phyloP scores from a whole-genome alignment of 2,113 vertebrate genomes.

The Charina bottae region DNA sequence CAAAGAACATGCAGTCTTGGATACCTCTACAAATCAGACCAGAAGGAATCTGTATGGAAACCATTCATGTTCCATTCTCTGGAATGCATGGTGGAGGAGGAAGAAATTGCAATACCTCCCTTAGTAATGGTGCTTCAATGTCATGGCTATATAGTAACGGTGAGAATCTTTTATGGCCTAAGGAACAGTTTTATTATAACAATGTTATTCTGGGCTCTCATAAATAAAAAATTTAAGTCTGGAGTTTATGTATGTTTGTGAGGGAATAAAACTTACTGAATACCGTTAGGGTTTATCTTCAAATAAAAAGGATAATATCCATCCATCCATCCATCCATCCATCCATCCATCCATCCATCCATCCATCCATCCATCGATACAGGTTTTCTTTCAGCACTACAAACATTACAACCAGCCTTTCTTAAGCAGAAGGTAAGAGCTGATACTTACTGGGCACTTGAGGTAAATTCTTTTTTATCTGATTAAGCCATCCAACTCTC shows the following conservation, averaged over 20 bases:
- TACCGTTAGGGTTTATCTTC: background rate
- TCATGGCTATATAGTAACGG: too few species aligned
- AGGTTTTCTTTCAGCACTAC: background rate
- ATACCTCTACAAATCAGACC: too few species aligned
- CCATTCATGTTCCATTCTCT: too few species aligned
- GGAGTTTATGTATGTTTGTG: background rate
- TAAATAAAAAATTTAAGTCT: background rate
- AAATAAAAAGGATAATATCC: background rate
- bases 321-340: background rate
- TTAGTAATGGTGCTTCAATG: too few species aligned
- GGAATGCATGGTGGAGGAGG: too few species aligned
- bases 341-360: background rate
- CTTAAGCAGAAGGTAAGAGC: slow-evolving; percentile 30
- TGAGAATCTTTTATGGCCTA: too few species aligned
- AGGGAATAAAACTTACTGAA: background rate
- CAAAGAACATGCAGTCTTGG: too few species aligned
- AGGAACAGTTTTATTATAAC: too few species aligned
- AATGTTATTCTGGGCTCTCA: background rate
- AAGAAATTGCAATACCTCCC: too few species aligned
- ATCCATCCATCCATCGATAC: background rate
- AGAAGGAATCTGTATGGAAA: too few species aligned
- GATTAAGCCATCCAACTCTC: slow-evolving; percentile 90
- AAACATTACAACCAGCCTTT: background rate
- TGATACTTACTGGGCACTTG: slow-evolving; percentile 76
- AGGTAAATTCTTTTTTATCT: slow-evolving; percentile 81